Evolutionary conservation across 1,140 invertebrate species (phyloP).

Genomic region (Nebria ingens): DNA sequence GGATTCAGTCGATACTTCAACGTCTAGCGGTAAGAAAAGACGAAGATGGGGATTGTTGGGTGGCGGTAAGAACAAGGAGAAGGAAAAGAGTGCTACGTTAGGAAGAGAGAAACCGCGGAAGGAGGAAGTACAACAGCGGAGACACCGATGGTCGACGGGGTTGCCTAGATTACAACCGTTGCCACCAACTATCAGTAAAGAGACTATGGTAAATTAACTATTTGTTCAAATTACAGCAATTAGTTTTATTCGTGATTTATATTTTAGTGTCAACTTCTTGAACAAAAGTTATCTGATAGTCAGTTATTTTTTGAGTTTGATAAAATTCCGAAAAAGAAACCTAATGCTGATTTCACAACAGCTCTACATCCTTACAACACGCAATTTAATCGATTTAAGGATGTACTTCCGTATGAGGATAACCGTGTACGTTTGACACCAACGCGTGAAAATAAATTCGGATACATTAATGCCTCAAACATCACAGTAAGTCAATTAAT

Average conservation of each 20-base stretch:
- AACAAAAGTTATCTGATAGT: constrained; percentile 68
- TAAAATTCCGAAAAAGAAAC: constrained; percentile 68
- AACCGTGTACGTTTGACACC: constrained; percentile 70
- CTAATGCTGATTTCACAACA: constrained; percentile 53
- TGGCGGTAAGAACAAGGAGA: constrained; percentile 42
- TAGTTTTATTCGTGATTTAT: too few relatives aligned
- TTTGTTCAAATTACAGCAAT: constrained; percentile 25
- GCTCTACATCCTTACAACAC: constrained; percentile 55
- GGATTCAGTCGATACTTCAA: constrained; percentile 16
- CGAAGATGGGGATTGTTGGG: constrained; percentile 49
- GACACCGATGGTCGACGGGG: constrained; percentile 55
- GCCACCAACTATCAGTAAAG: constrained; percentile 60
- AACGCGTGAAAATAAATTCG: constrained; percentile 65
- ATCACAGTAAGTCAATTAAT: constrained; percentile 49
- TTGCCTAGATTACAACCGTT: constrained; percentile 53
- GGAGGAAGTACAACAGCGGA: constrained; percentile 35
- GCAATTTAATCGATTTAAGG: constrained; percentile 45
- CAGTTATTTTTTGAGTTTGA: constrained; percentile 82
- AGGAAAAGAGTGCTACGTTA: constrained; percentile 49
- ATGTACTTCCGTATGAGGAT: constrained; percentile 81
- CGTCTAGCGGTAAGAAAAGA: constrained; percentile 45
- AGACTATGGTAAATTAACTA: constrained; percentile 51
- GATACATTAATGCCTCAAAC: constrained; percentile 86
- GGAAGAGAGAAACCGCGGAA: constrained; percentile 45
- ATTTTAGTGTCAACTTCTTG: constrained; percentile 65